These are phyloP conservation scores for Cossypha caffra DNA, from an alignment of 2,797 vertebrate genomes.

Conservation along the genomic window DNA sequence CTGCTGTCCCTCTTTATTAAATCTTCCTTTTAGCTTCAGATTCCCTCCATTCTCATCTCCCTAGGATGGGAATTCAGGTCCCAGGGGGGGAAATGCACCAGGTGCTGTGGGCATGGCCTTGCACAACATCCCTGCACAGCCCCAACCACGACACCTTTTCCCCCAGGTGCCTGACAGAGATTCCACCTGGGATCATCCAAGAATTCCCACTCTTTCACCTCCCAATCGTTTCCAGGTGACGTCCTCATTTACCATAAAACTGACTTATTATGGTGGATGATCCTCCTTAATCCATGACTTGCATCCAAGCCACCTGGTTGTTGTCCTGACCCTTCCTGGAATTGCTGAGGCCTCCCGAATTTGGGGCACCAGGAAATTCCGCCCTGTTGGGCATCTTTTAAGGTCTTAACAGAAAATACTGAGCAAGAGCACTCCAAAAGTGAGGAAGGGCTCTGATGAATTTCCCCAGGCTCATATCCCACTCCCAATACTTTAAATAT, in stretches of 20 bases:
- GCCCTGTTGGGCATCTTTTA: not conserved
- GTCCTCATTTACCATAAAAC: not conserved
- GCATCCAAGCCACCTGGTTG: not conserved
- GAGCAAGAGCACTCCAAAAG: not conserved
- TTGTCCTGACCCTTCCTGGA: not conserved
- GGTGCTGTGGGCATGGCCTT: not conserved
- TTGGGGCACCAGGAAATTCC: not conserved
- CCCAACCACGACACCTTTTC: not conserved
- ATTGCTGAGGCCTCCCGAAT: not conserved
- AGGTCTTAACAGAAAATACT: not conserved
- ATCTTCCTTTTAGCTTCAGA: not conserved
- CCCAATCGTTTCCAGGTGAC: not conserved
- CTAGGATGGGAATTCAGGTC: not conserved
- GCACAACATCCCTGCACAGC: not conserved
- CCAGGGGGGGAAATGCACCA: not conserved
- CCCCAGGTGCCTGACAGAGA: not conserved
- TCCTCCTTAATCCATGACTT: not conserved
- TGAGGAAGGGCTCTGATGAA: accelerated
- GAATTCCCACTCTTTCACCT: not conserved
- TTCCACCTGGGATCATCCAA: not conserved
- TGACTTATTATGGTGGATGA: not conserved
- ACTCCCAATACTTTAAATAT: not conserved
- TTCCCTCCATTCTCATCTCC: not conserved
- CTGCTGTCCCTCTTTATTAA: accelerated
- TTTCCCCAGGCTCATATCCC: not conserved